Conservation (phyloP, 2,888 invertebrate genomes). For the Euzophera pinguis region DNA sequence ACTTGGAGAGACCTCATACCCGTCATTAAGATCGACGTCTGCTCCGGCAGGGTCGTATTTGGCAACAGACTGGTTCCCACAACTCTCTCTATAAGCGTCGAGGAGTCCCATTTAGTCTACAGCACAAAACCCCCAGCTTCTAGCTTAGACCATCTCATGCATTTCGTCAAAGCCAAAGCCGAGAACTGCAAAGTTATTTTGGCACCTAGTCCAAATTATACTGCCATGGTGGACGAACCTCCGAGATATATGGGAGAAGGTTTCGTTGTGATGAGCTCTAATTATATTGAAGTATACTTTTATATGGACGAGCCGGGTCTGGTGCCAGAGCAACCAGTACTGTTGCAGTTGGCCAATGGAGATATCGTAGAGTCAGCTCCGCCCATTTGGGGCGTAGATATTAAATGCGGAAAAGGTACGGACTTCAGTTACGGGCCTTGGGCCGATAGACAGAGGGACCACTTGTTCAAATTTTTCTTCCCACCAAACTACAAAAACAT, state of each 20-base stretch:
- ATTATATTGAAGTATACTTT: conserved; percentile 96
- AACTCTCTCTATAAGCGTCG: conserved; percentile 93
- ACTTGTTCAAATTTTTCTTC: conserved; percentile 97
- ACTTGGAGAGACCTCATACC: conserved; percentile 98
- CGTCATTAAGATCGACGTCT: conserved; percentile 96
- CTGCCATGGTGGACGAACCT: conserved; percentile 95
- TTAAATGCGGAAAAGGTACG: conserved; percentile 96
- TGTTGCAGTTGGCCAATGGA: conserved; percentile 93
- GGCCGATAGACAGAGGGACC: conserved; percentile 98
- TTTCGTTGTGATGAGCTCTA: conserved; percentile 97
- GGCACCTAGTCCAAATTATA: conserved; percentile 97
- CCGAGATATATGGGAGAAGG: conserved; percentile 98
- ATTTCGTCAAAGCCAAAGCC: conserved; percentile 95
- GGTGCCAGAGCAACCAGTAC: conserved; percentile 94
- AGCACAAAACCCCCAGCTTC: conserved; percentile 97
- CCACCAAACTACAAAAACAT: conserved; percentile 92
- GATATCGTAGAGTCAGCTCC: conserved; percentile 95
- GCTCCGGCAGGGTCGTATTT: conserved; percentile 94
- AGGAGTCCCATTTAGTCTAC: conserved; percentile 96
- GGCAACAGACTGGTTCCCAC: conserved; percentile 97
- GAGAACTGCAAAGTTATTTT: conserved; percentile 97
- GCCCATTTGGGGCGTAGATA: conserved; percentile 97
- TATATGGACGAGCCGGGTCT: conserved; percentile 98
- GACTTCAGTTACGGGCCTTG: conserved; percentile 99
- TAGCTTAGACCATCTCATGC: conserved; percentile 96